Percentiles rank a stretch among this genome's conserved stretches.
These are phyloP conservation scores for Agriopis leucophaearia DNA, from an alignment of 2,888 invertebrate genomes.

Conservation along the genomic window DNA sequence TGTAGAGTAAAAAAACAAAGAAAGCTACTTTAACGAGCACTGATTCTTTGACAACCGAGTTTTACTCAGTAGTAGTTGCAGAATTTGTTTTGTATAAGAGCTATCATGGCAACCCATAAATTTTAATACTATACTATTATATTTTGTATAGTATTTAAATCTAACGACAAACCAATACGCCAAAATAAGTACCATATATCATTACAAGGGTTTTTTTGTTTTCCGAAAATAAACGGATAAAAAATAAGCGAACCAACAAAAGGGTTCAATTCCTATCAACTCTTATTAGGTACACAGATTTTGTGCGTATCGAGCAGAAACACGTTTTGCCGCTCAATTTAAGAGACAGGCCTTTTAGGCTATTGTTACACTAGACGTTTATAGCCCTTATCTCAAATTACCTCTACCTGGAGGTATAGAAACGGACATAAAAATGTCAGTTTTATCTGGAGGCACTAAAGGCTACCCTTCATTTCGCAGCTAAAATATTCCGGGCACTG, in stretches of 20 bases:
- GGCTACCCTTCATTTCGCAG: conserved; percentile 34
- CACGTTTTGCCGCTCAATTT: conserved; percentile 39
- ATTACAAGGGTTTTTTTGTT: background rate
- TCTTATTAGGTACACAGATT: conserved; percentile 39
- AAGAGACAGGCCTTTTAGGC: conserved; percentile 39
- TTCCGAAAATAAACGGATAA: background rate
- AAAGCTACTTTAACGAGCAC: no score
- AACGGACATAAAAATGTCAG: conserved; percentile 41
- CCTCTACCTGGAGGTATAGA: conserved; percentile 39
- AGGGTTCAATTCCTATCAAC: conserved; percentile 26
- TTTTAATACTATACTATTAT: no score
- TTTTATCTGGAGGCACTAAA: conserved; percentile 36
- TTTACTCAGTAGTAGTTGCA: no score
- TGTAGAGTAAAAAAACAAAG: no score
- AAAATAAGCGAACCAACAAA: conserved; percentile 17
- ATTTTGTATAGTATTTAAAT: no score
- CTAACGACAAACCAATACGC: background rate
- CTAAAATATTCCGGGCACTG: conserved; percentile 37
- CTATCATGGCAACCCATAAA: no score
- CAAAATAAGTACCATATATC: background rate
- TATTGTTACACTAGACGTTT: conserved; percentile 39
- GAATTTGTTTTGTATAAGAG: no score
- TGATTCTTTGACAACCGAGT: no score
- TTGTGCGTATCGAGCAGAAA: conserved; percentile 26
- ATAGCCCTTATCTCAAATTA: conserved; percentile 41